These are phyloP conservation scores for Pao palembangensis DNA, from an alignment of 2,113 vertebrate genomes.

Conservation along the genomic window DNA sequence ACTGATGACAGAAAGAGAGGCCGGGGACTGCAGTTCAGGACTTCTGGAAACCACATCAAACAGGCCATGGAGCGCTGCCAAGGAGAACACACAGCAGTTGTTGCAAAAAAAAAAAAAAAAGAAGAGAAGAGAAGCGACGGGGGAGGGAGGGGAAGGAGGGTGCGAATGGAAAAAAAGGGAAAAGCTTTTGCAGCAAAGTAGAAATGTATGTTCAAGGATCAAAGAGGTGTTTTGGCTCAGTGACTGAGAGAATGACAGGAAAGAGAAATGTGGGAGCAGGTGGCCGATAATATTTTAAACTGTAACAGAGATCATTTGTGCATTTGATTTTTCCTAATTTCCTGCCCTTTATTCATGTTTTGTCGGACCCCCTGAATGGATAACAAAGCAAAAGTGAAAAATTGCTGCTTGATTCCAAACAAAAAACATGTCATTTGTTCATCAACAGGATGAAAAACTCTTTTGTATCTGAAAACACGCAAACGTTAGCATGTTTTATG, in stretches of 20 bases:
- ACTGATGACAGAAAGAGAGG: conserved; percentile 79
- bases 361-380: neutral
- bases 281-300: neutral
- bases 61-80: conserved; percentile 69
- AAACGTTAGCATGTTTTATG: too few species aligned
- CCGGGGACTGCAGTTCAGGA: conserved; percentile 76
- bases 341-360: neutral
- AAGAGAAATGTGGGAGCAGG: neutral
- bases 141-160: conserved; percentile 1
- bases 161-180: conserved; percentile 22
- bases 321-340: conserved; percentile 3
- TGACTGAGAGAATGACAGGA: conserved; percentile 5
- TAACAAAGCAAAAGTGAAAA: conserved; percentile 6
- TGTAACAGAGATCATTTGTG: neutral
- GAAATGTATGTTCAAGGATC: conserved; percentile 27
- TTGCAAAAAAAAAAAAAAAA: conserved; percentile 47
- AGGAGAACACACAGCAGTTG: conserved; percentile 76
- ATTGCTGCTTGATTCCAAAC: conserved; percentile 1
- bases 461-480: too few species aligned
- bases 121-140: conserved; percentile 3
- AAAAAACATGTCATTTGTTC: neutral
- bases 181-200: conserved; percentile 30
- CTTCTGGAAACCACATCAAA: conserved; percentile 82
- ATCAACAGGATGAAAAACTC: neutral
- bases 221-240: neutral